phyloP scores from a whole-genome alignment of 2,113 vertebrate species.

The Odontesthes bonariensis region DNA sequence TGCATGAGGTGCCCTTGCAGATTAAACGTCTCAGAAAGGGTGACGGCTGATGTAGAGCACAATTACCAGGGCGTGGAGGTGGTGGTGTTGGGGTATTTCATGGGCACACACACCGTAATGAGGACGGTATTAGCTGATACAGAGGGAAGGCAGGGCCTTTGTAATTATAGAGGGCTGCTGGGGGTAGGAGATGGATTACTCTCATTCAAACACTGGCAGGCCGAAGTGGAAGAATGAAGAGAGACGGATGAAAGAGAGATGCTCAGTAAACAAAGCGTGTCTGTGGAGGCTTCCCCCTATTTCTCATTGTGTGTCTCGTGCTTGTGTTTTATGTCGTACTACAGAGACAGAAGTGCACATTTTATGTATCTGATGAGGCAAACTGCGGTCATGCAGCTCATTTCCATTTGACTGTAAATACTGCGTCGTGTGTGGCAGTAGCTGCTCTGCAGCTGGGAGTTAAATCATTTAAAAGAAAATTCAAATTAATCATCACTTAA shows the following conservation, averaged over 20 bases:
- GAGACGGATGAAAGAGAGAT: slow-evolving; percentile 5
- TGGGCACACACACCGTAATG: slow-evolving; percentile 35
- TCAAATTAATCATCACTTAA: background rate
- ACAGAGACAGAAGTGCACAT: background rate
- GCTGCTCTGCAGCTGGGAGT: slow-evolving; percentile 14
- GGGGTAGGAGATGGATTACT: slow-evolving; percentile 59
- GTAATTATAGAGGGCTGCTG: slow-evolving; percentile 47
- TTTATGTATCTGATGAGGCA: background rate
- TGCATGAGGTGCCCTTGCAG: background rate
- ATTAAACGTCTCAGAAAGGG: slow-evolving; percentile 10
- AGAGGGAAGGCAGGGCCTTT: slow-evolving; percentile 23
- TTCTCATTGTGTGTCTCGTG: no score
- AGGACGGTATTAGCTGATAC: slow-evolving; percentile 29
- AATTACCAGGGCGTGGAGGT: slow-evolving; percentile 33
- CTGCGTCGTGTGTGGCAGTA: slow-evolving; percentile 4
- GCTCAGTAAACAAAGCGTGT: background rate
- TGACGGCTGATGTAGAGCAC: slow-evolving; percentile 43
- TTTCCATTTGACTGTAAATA: background rate
- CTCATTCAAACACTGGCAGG: slow-evolving; percentile 14
- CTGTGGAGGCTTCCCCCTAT: background rate
- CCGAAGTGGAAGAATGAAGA: background rate
- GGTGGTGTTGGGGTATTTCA: slow-evolving; percentile 24
- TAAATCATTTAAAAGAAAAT: background rate
- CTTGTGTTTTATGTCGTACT: accelerated
- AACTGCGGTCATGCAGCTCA: background rate